Evolutionary conservation across 2,113 vertebrate genomes (phyloP).

Genomic region (Amphilophus citrinellus): DNA sequence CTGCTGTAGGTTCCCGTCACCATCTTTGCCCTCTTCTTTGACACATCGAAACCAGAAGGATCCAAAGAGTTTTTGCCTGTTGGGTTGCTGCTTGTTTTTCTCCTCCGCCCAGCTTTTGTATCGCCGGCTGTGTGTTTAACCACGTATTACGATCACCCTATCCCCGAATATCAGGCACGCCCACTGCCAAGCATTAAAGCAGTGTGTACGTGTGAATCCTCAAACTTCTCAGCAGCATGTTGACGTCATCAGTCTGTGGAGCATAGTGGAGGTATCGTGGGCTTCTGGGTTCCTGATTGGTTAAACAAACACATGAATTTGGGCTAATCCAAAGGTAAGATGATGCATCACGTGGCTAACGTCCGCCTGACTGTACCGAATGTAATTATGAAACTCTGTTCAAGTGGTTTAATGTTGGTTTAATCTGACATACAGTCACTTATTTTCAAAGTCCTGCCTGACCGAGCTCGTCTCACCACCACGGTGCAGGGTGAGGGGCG

Average conservation of each 20-base stretch:
- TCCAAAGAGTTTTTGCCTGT: too few relatives aligned
- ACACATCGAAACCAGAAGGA: background rate
- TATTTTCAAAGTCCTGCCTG: too few relatives aligned
- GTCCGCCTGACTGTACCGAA: too few relatives aligned
- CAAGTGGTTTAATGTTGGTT: background rate
- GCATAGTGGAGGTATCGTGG: background rate
- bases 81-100: too few relatives aligned
- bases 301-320: background rate
- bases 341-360: too few relatives aligned
- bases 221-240: background rate
- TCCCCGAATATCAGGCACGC: background rate
- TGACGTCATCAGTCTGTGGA: background rate
- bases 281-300: background rate
- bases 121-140: too few relatives aligned
- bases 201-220: background rate
- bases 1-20: background rate
- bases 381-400: background rate
- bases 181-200: background rate
- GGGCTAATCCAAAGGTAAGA: too few relatives aligned
- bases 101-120: too few relatives aligned
- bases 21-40: background rate
- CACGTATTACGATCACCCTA: background rate
- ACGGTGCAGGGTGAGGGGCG: too few relatives aligned
- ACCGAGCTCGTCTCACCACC: too few relatives aligned
- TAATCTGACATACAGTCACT: too few relatives aligned